Evolutionary conservation across 2,797 vertebrate genomes (phyloP), one percentile per base, ranked within the genome.

Genomic region (Cirrhinus molitorella): DNA sequence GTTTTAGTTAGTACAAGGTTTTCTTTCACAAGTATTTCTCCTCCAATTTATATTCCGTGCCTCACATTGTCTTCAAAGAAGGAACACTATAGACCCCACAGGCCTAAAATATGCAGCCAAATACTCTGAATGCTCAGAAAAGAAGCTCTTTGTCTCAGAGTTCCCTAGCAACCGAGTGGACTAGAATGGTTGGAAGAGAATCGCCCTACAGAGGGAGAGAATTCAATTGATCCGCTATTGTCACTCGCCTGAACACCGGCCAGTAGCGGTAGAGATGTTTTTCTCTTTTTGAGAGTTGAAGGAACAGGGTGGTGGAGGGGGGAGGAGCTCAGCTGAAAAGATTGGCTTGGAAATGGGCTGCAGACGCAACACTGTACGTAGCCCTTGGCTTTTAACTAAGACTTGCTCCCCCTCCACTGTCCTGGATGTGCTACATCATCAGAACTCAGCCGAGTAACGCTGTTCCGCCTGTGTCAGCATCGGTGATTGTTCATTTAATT

Each of bases 81-180:
- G 66, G 13, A 78, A 67, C 72, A 47, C 59, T 70, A 67, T 79
- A 63, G 80, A 88, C 89, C 88, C 85, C 87, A 81, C 73, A 45
- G 87, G 85, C 70, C 87, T 85, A 73, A 74, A 87, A 87, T 79
- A 86, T 68, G 68, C 86, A 67, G 74, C 85, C 80, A 74, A 83
- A 88, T 85, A 78, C 79, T 80, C 79, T 45, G 63, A 85, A 88
- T 85, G 67, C 55, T 81, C 65, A 7, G 65, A 84, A 68, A 34
- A 65, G 79, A 68, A 89, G 83, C 88, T 88, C 85, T 89, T 88
- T 91, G 88, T 88, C 80, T 57, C 81, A 40, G 85, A 88, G 93
- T 94, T 94, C 72, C 93, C 91, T 92, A 92, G 93, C 93, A 94
- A 94, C 94, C 80, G n/a, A 71, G 72, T 68, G 65, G 82, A 85